phyloP scores from a whole-genome alignment of 2,888 invertebrate species.

The Cartodere bifasciata region DNA sequence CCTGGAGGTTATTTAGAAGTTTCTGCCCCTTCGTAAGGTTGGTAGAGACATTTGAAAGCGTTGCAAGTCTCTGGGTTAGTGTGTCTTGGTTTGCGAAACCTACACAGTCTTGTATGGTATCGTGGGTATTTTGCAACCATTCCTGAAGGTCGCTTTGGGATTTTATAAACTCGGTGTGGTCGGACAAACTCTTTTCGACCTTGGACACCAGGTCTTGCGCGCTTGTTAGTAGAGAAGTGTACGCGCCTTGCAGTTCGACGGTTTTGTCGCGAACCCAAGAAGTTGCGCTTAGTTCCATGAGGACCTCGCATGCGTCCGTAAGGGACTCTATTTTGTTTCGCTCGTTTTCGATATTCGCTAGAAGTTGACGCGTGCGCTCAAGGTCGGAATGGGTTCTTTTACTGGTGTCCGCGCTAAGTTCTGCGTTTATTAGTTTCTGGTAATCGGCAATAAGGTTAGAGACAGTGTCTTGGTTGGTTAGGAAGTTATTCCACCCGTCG shows the following conservation, averaged over 20 bases:
- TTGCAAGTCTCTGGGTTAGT: constrained; percentile 70
- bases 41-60: constrained; percentile 52
- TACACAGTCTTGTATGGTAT: constrained; percentile 69
- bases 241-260: constrained; percentile 69
- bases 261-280: constrained; percentile 78
- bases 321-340: constrained; percentile 72
- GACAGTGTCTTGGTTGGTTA: constrained; percentile 58
- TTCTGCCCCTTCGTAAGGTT: constrained; percentile 77
- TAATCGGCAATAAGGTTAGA: constrained; percentile 63
- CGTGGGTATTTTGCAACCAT: constrained; percentile 73
- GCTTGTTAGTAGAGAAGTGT: constrained; percentile 63
- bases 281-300: constrained; percentile 78
- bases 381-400: constrained; percentile 71
- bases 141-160: constrained; percentile 71
- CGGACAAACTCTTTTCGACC: constrained; percentile 80
- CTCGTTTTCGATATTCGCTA: constrained; percentile 62
- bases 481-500: constrained; percentile 70
- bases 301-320: constrained; percentile 73
- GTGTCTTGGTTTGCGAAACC: constrained; percentile 67
- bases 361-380: constrained; percentile 57
- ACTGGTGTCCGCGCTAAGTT: constrained; percentile 52
- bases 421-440: constrained; percentile 48
- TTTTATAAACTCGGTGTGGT: constrained; percentile 82
- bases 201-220: constrained; percentile 73
- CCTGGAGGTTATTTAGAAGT: constrained; percentile 67